Evolutionary conservation across 2,113 vertebrate genomes (phyloP), one percentile per base, ranked within the genome.

Genomic region (Leuciscus idus): DNA sequence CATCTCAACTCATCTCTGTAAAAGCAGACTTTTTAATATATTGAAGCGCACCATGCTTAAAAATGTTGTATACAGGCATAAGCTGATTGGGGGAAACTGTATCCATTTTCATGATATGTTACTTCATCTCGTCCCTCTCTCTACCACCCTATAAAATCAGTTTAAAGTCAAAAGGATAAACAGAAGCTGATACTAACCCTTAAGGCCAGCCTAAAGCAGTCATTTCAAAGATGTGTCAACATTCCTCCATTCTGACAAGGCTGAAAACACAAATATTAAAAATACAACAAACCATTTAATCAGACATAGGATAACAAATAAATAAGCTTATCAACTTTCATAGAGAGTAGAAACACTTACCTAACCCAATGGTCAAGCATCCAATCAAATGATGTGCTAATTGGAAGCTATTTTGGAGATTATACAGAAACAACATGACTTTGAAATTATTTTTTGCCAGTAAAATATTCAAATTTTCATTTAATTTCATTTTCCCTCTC

Each of bases 191-290:
- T 74, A 26, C n/a, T 46, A 57, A 30, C 8, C 28, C 8, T 23
- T 23, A 72, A 72, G 36, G 68, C 33, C 36, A 43, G 59, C 7
- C 52, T 55, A 55, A 33, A 68, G 21, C 36, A 72, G 36, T 72
- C 36, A 0, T 72, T 73, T 2, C 43, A 74, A 13, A 46, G 10
- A 23, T n/a, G 70, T 46, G 11, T 6, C 11, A 74, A 23, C 6
- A n/a, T 73, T 73, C 15, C 0, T 68, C 70, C 36, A 43, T 23
- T 72, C 68, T 43, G 10, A 73, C 70, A n/a, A 46, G 70, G 11
- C 70, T 46, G 70, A 19, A 73, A 73, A 73, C 5, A 73, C 9
- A 73, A 73, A 46, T 73, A 73, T 43, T 46, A 6, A 70, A 70
- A 70, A 70, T 39, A 19, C 33, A 21, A 39, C 19, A 21, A 70